Conservation (phyloP, 1,140 invertebrate genomes). For the Hyles euphorbiae region DNA sequence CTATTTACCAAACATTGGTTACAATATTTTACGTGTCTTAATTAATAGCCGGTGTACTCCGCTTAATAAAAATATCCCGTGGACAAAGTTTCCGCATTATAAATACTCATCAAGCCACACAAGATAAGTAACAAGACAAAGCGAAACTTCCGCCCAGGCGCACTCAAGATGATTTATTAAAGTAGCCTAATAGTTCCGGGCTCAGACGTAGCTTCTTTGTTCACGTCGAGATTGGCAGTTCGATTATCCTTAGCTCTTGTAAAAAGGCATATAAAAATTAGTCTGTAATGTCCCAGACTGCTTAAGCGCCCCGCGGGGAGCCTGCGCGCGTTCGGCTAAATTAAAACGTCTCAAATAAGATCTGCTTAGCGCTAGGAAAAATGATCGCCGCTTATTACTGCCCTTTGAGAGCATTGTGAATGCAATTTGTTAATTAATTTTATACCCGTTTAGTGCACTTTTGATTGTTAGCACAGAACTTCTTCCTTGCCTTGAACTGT, state of each 20-base stretch:
- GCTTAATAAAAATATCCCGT: no score
- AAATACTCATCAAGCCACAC: no score
- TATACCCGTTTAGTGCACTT: background rate
- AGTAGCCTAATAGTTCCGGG: conserved; percentile 49
- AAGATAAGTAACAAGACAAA: background rate
- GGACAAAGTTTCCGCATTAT: no score
- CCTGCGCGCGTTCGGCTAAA: conserved; percentile 42
- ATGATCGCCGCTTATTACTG: conserved; percentile 41
- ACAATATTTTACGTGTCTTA: no score
- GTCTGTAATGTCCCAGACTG: conserved; percentile 65
- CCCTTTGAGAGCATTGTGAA: conserved; percentile 14
- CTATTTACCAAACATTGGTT: no score
- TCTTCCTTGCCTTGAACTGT: no score
- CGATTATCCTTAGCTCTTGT: conserved; percentile 60
- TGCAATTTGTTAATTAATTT: background rate
- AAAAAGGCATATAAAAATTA: conserved; percentile 69
- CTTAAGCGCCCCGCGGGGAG: conserved; percentile 61
- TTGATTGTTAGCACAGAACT: no score
- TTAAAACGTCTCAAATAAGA: conserved; percentile 62
- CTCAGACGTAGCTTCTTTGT: conserved; percentile 43
- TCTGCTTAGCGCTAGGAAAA: conserved; percentile 44
- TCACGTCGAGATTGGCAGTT: conserved; percentile 65
- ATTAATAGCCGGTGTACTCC: no score
- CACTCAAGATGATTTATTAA: conserved; percentile 38
- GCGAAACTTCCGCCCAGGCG: conserved; percentile 2